Percentiles rank a stretch among this genome's conserved stretches.
These are phyloP conservation scores for Heterodera schachtii DNA, from an alignment of 1,140 invertebrate genomes.

Conservation along the genomic window DNA sequence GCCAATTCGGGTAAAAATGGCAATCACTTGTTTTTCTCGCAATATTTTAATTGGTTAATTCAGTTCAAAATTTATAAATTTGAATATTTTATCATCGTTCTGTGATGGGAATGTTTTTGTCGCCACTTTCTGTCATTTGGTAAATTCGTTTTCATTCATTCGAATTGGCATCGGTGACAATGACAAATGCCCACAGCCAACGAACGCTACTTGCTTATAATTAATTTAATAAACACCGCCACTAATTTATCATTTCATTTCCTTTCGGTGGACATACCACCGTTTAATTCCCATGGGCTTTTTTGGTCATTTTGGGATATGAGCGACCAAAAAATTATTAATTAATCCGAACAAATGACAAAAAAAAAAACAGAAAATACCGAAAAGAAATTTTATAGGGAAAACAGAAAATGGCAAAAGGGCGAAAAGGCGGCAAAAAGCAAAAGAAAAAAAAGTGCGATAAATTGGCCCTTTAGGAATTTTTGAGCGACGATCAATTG, in stretches of 20 bases:
- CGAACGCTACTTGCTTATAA: neutral
- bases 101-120: neutral
- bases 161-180: too few species aligned
- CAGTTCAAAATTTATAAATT: neutral
- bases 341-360: neutral
- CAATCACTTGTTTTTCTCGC: neutral
- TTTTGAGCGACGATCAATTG: neutral
- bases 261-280: too few species aligned
- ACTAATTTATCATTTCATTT: neutral
- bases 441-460: neutral
- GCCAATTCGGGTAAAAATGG: slow-evolving; percentile 4
- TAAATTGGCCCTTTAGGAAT: neutral
- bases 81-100: too few species aligned
- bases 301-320: neutral
- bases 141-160: neutral
- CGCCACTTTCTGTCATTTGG: neutral
- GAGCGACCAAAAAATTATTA: neutral
- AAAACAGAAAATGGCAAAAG: neutral
- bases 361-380: neutral
- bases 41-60: neutral
- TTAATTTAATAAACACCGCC: neutral
- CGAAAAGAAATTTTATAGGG: neutral
- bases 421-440: neutral
- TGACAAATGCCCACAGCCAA: too few species aligned
- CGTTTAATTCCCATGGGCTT: neutral